These are phyloP conservation scores for Tetropium fuscum DNA, from an alignment of 2,888 invertebrate genomes.

Conservation along the genomic window DNA sequence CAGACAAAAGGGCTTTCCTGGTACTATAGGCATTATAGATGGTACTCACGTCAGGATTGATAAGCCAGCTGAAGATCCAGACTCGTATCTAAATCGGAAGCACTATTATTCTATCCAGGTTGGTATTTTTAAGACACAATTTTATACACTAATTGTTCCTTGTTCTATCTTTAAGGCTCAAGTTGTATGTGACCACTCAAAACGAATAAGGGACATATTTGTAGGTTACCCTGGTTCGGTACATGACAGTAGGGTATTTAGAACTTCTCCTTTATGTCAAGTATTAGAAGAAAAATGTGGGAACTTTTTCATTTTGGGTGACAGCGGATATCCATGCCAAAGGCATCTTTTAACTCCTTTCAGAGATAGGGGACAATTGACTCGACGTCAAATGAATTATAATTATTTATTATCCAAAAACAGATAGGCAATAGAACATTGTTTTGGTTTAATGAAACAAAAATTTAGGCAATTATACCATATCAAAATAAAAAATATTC, in stretches of 20 bases:
- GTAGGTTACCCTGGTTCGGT: slow-evolving; percentile 18
- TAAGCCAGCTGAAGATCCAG: slow-evolving; percentile 30
- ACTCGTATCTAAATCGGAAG: slow-evolving; percentile 34
- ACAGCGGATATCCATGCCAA: slow-evolving; percentile 21
- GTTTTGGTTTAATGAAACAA: slow-evolving; percentile 27
- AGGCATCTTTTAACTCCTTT: slow-evolving; percentile 9
- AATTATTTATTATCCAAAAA: slow-evolving; percentile 21
- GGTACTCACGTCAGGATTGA: slow-evolving; percentile 31
- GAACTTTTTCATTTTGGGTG: slow-evolving; percentile 9
- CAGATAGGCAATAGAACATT: slow-evolving; percentile 24
- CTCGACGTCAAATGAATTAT: slow-evolving; percentile 13
- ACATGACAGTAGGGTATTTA: slow-evolving; percentile 11
- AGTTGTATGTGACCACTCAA: slow-evolving; percentile 3
- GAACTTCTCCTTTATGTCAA: slow-evolving; percentile 2
- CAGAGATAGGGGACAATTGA: slow-evolving; percentile 10
- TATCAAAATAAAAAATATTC: slow-evolving; percentile 19
- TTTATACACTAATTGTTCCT: too few relatives aligned
- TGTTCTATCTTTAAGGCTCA: too few relatives aligned
- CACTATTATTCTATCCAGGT: slow-evolving; percentile 31
- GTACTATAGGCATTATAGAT: slow-evolving; percentile 35
- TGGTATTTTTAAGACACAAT: too few relatives aligned
- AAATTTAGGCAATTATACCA: slow-evolving; percentile 29
- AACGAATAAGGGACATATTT: slow-evolving; percentile 11
- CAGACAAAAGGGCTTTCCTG: slow-evolving; percentile 32
- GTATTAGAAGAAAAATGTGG: slow-evolving; percentile 16